Percentiles rank a stretch among this genome's conserved stretches.
These are phyloP conservation scores for Apogon talboti DNA, from an alignment of 2,797 vertebrate species.

Conservation along the genomic window DNA sequence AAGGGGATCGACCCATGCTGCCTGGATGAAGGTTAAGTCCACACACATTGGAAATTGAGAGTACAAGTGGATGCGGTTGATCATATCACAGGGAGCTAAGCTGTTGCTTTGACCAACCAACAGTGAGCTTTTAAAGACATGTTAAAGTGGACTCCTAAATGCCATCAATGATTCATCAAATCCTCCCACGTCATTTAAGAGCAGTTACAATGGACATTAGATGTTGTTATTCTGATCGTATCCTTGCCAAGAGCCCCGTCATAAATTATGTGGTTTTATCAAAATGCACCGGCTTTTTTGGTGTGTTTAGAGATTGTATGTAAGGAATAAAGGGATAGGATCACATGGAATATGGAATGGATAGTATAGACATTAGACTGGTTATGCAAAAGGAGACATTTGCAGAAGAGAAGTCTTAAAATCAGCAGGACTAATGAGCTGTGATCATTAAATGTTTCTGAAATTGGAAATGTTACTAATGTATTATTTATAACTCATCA, in stretches of 20 bases:
- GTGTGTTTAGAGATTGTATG: no score
- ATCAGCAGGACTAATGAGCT: no score
- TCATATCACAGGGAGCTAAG: conserved; percentile 25
- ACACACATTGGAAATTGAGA: not conserved
- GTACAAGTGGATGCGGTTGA: not conserved
- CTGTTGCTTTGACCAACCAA: conserved; percentile 4
- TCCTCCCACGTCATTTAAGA: conserved; percentile 3
- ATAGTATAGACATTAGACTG: no score
- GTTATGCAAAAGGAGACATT: no score
- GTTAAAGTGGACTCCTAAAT: not conserved
- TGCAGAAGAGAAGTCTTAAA: no score
- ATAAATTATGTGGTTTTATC: not conserved
- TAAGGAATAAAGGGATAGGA: no score
- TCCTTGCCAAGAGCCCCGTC: not conserved
- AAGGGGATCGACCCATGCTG: not conserved
- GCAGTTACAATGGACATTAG: not conserved
- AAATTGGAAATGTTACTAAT: no score
- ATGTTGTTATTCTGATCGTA: not conserved
- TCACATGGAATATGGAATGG: no score
- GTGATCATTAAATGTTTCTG: no score
- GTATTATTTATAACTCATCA: no score
- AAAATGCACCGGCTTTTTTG: no score
- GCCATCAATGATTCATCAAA: conserved; percentile 4
- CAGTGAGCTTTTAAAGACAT: conserved; percentile 11
- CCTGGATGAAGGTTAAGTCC: conserved; percentile 6